Conservation (phyloP, 1,140 invertebrate species). For the Drosophila cardini region DNA sequence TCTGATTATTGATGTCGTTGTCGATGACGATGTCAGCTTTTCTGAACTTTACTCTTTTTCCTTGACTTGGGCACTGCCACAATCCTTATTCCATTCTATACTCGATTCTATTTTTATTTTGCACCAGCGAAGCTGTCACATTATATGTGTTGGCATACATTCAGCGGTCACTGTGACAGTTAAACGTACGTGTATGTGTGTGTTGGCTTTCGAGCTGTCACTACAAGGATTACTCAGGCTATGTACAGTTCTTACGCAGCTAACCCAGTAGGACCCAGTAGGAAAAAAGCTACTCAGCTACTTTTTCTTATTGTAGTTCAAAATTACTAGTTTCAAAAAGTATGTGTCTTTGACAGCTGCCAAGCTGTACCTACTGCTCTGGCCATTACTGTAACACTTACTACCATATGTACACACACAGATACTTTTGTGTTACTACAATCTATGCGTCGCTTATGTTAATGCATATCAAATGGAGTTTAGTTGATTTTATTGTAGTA, state of each 20-base stretch:
- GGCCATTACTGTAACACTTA: slow-evolving; percentile 6
- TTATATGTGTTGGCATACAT: slow-evolving; percentile 34
- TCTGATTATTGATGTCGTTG: slow-evolving; percentile 60
- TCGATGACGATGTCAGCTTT: slow-evolving; percentile 16
- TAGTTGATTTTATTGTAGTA: slow-evolving; percentile 5
- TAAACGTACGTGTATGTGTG: too few relatives aligned
- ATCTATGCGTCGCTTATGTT: slow-evolving; percentile 20
- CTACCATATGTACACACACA: not conserved
- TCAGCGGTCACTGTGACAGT: slow-evolving; percentile 29
- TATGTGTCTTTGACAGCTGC: not conserved
- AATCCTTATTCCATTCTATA: not conserved
- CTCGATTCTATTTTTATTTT: slow-evolving; percentile 36
- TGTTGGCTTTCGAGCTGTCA: slow-evolving; percentile 27
- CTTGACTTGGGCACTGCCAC: too few relatives aligned
- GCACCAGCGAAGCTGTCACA: slow-evolving; percentile 35
- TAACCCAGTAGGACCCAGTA: not conserved
- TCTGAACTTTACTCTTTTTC: slow-evolving; percentile 42
- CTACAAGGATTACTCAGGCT: slow-evolving; percentile 15
- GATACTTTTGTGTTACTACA: slow-evolving; percentile 2
- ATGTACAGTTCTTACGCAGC: not conserved
- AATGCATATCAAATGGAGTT: slow-evolving; percentile 9
- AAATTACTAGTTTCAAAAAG: too few relatives aligned
- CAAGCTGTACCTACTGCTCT: not conserved
- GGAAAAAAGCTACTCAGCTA: not conserved
- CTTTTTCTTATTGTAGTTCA: not conserved